Evolutionary conservation across 1,140 invertebrate genomes (phyloP).

Genomic region (Drosophila kikkawai): DNA sequence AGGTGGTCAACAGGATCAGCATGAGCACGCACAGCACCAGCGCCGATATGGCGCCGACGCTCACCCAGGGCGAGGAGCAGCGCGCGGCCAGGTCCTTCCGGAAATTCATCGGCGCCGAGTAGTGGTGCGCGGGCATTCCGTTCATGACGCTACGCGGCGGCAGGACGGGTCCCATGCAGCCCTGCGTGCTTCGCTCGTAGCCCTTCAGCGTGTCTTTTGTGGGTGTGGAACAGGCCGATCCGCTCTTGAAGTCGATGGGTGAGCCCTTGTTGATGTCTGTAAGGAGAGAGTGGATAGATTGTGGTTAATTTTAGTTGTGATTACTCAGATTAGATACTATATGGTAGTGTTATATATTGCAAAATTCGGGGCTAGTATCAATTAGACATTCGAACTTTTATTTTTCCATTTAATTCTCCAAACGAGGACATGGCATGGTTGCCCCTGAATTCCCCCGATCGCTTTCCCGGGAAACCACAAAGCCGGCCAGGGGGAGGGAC

Average conservation of each 20-base stretch:
- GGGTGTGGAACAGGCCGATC: constrained; percentile 85
- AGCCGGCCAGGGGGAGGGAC: neutral
- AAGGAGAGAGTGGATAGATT: constrained; percentile 7
- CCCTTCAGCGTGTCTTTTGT: constrained; percentile 87
- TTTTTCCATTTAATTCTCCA: constrained; percentile 53
- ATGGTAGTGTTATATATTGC: neutral
- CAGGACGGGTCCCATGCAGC: constrained; percentile 88
- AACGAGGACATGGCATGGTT: neutral
- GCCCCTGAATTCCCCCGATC: neutral
- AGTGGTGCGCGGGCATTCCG: constrained; percentile 82
- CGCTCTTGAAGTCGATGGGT: constrained; percentile 93
- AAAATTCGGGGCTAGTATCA: constrained; percentile 23
- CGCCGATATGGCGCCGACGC: constrained; percentile 93
- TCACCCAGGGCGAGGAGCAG: constrained; percentile 96
- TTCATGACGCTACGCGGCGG: constrained; percentile 90
- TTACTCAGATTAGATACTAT: neutral
- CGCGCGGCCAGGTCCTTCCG: constrained; percentile 93
- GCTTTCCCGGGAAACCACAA: constrained; percentile 29
- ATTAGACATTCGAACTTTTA: constrained; percentile 12
- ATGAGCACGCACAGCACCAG: constrained; percentile 92
- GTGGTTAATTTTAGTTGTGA: neutral
- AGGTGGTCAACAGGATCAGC: constrained; percentile 94
- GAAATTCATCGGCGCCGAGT: constrained; percentile 88
- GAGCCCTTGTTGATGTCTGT: constrained; percentile 94
- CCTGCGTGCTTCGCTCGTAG: constrained; percentile 87